Evolutionary conservation across 2,888 invertebrate species (phyloP), one percentile per base, ranked within the genome.

Genomic region (Heliconius cydno): DNA sequence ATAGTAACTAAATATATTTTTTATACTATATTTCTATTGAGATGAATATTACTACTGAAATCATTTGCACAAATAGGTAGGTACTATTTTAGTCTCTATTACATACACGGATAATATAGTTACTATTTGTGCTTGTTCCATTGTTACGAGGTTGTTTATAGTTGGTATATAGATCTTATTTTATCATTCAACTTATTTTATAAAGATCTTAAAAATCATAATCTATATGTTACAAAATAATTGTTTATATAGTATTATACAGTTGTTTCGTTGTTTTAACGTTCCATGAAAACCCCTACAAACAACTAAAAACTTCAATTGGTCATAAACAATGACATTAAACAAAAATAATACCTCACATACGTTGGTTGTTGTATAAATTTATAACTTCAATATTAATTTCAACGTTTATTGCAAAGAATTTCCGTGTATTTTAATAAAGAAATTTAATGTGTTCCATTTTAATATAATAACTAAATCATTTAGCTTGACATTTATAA

Each of bases 31-130:
- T 34, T 67, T 67, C 34, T 34, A 30, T 34, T 7, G 19, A 19
- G 6, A 19, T 0, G 13, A 68, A n/a, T 68, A 68, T 41, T 68
- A 41, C 13, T 25, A 41, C 38, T 68, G 41, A 41, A n/a, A 41
- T 68, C 41, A 13, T n/a, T 68, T 68, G 68, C 25, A 68, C 38
- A 41, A 38, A 68, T 41, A 41, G 41, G 41, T 41, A 41, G 7
- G 52, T 52, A 52, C 38, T 68, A 68, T 68, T 68, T 68, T 68
- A 6, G 68, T 68, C 34, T 41, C 25, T 68, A 38, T 41, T 41
- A 41, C 13, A 68, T 68, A 68, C 41, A n/a, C 68, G 68, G 25
- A 68, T 34, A 41, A 25, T 68, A 38, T 25, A 41, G 2, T 13
- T 19, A 15, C 68, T 68, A 68, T 68, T 68, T 15, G 15, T 41